Evolutionary conservation across 2,113 vertebrate species (phyloP).

Genomic region (Plectropomus leopardus): DNA sequence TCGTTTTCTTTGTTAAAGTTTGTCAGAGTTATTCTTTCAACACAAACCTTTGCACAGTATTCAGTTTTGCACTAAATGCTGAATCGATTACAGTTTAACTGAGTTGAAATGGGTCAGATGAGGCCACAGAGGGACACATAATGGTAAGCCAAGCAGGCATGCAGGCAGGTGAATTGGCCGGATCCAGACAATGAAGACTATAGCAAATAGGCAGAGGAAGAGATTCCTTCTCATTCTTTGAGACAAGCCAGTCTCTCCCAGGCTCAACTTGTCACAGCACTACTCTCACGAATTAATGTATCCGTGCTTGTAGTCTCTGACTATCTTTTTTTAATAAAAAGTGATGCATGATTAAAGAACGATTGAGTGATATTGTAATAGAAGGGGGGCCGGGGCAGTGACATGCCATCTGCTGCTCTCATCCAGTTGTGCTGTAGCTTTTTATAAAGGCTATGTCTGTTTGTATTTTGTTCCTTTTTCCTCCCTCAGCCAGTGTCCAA

Average conservation of each 20-base stretch:
- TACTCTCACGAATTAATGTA: background rate
- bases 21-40: slow-evolving; percentile 21
- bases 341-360: slow-evolving; percentile 43
- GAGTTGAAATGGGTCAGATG: slow-evolving; percentile 39
- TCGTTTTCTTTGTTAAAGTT: slow-evolving; percentile 14
- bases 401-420: slow-evolving; percentile 61
- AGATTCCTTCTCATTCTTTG: slow-evolving; percentile 36
- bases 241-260: slow-evolving; percentile 46
- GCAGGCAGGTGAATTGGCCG: slow-evolving; percentile 54
- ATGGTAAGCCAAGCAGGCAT: slow-evolving; percentile 48
- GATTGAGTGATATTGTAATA: slow-evolving; percentile 44
- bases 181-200: slow-evolving; percentile 48
- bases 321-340: slow-evolving; percentile 15
- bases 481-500: slow-evolving; percentile 62
- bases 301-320: background rate
- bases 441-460: slow-evolving; percentile 58
- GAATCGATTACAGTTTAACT: slow-evolving; percentile 2
- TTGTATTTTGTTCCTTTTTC: slow-evolving; percentile 48
- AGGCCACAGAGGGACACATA: slow-evolving; percentile 30
- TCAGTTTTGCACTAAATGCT: background rate
- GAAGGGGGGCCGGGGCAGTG: background rate
- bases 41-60: background rate
- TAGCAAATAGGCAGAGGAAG: slow-evolving; percentile 44
- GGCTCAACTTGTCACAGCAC: slow-evolving; percentile 32
- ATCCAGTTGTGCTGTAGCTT: slow-evolving; percentile 30